Evolutionary conservation across 64 coral and sea anemone species (phyloP), one percentile per base, ranked within the genome.

Genomic region (Anthopleura sola): DNA sequence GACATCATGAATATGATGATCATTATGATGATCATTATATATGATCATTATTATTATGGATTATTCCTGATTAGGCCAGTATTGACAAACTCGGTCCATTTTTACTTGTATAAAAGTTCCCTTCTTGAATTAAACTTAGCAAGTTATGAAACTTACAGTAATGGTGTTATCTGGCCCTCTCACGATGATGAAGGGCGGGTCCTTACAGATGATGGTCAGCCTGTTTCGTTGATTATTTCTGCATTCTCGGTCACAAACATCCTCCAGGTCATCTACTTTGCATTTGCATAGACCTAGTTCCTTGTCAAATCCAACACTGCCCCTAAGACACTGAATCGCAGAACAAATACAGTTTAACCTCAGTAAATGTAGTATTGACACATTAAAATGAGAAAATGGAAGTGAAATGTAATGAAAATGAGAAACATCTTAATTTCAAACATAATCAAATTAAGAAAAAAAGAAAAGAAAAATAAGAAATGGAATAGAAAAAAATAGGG

Each of bases 161-260:
- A 79, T 23, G 8, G 0, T 23, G 10, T 79, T 79, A 48, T 79
- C 76, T 79, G 76, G 20, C 19, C 37, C 15, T 48, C 76, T 21
- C 5, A 79, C 76, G 76, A 23, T 0, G 36, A 79, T 78, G 16
- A 68, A 39, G 6, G 97, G 87, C 39, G 87, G 86, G 12, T 90
- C 86, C 2, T 56, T 74, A 82, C 97, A 99, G n/a, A 92, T 68
- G 0, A 94, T 24, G 18, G 48, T 54, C 33, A 99, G 28, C 13
- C 89, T 85, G 20, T 90, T 54, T 47, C 91, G 69, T 85, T 99
- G 93, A 55, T 82, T 75, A 3, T 79, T 51, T 23, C 90, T 86
- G 31, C 97, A 99, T 40, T 99, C 90, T 34, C 84, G 80, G 58
- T 99, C 93, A 75, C 97, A 99, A 17, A 99, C 82, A 34, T 95